Evolutionary conservation across 2,888 invertebrate species (phyloP).

Genomic region (Apotomis capreana): DNA sequence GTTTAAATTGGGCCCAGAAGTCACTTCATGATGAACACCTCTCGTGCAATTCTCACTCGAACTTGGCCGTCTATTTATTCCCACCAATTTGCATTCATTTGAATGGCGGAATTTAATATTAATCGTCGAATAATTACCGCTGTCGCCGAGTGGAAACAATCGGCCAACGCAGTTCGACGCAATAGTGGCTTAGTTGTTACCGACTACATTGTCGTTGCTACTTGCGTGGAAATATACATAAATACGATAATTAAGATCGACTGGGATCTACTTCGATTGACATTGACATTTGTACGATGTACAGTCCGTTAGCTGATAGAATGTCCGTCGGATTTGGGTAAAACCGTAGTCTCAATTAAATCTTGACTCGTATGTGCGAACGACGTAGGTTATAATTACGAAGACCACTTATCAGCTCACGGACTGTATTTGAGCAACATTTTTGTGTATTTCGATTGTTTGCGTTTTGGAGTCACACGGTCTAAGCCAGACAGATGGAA

Average conservation of each 20-base stretch:
- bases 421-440: no score
- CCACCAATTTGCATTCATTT: conserved; percentile 37
- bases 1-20: no score
- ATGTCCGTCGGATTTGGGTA: no score
- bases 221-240: conserved; percentile 1
- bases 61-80: conserved; percentile 29
- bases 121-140: conserved; percentile 27
- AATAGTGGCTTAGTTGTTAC: neutral
- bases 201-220: conserved; percentile 1
- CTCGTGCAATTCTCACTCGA: neutral
- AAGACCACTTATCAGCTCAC: no score
- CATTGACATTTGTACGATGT: neutral
- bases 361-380: no score
- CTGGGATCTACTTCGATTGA: neutral
- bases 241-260: conserved; percentile 14
- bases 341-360: no score
- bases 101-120: conserved; percentile 35
- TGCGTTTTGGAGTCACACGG: no score
- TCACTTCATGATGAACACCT: conserved; percentile 16
- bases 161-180: neutral
- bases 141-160: conserved; percentile 30
- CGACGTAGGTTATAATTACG: no score
- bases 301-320: no score
- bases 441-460: no score
- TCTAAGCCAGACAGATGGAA: no score